Percentiles rank a stretch among this genome's conserved stretches.
Evolutionary conservation across 2,797 vertebrate genomes (phyloP).

Genomic region (Anabacerthia variegaticeps): DNA sequence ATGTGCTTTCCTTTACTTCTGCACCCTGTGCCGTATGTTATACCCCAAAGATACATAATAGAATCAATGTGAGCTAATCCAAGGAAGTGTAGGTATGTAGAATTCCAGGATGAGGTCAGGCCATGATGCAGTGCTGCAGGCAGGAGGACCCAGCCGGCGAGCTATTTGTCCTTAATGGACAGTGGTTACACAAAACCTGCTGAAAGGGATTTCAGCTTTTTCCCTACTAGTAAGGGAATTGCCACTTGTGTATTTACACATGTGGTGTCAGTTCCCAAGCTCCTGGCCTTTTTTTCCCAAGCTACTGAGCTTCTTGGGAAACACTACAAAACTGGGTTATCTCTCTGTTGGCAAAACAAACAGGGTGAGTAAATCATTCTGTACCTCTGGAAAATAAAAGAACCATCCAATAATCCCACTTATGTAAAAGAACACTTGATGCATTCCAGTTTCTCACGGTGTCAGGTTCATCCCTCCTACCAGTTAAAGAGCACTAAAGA

Average conservation of each 20-base stretch:
- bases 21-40: too few relatives aligned
- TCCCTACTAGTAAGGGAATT: background rate
- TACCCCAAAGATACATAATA: background rate
- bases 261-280: background rate
- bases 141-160: background rate
- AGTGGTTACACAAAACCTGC: background rate
- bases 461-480: background rate
- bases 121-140: background rate
- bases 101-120: background rate
- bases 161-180: background rate
- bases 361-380: background rate
- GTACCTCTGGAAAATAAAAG: background rate
- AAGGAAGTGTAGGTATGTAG: background rate
- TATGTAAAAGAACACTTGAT: background rate
- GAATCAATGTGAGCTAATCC: background rate
- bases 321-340: background rate
- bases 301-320: background rate
- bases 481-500: background rate
- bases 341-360: background rate
- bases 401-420: background rate
- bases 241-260: background rate
- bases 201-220: background rate
- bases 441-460: background rate
- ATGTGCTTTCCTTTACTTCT: background rate
- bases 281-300: background rate